Evolutionary conservation across 2,113 vertebrate species (phyloP).

Genomic region (Chamaea fasciata): DNA sequence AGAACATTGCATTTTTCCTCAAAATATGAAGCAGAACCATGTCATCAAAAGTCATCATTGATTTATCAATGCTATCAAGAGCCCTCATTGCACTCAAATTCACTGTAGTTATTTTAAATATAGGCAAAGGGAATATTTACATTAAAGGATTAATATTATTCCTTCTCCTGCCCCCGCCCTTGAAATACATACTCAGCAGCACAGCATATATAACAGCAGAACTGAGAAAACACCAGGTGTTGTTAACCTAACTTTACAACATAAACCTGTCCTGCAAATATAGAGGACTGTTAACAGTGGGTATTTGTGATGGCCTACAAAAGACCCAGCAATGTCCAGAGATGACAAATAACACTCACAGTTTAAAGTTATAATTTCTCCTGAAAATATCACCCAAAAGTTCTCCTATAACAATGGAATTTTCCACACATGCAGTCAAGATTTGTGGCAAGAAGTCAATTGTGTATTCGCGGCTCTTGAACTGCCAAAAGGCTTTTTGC

Average conservation of each 20-base stretch:
- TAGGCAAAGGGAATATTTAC: not conserved
- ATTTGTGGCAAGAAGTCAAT: not conserved
- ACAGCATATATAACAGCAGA: not conserved
- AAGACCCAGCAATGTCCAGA: not conserved
- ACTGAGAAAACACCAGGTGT: not conserved
- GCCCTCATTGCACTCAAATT: not conserved
- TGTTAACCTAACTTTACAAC: not conserved
- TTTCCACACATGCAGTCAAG: not conserved
- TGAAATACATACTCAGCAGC: not conserved
- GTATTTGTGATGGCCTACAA: not conserved
- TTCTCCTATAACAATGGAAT: not conserved
- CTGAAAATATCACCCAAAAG: not conserved
- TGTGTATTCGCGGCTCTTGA: not conserved
- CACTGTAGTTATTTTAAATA: not conserved
- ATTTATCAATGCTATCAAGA: not conserved
- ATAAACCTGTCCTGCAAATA: not conserved
- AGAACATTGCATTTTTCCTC: not conserved
- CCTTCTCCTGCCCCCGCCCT: not conserved
- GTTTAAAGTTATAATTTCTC: not conserved
- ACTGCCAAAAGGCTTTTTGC: not conserved
- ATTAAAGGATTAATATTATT: not conserved
- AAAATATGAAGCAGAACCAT: not conserved
- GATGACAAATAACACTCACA: not conserved
- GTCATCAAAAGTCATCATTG: not conserved
- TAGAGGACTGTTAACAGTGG: not conserved